A percentile compares a stretch with the other conserved stretches of the same genome.
Conservation (phyloP, 2,797 vertebrate genomes). For the Peromyscus nudipes region DNA sequence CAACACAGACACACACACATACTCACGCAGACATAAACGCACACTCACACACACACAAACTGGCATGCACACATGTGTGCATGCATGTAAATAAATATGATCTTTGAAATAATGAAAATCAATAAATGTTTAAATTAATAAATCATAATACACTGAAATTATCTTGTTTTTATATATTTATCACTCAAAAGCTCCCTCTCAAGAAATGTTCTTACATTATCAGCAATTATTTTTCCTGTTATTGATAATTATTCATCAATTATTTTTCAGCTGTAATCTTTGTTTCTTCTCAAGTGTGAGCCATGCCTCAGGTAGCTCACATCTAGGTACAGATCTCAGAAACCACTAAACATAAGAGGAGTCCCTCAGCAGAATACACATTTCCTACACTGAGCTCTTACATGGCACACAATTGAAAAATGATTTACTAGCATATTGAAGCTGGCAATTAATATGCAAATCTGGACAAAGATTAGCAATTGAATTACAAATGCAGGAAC, state of each 20-base stretch:
- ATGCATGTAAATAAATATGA: not conserved
- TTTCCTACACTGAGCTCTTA: not conserved
- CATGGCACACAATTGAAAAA: slow-evolving; percentile 34
- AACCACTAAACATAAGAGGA: not conserved
- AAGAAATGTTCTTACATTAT: not conserved
- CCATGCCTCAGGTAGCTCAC: not conserved
- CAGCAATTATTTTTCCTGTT: not conserved
- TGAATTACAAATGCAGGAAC: slow-evolving; percentile 47
- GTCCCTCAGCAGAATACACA: slow-evolving; percentile 16
- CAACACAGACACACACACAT: not conserved
- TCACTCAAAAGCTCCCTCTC: not conserved
- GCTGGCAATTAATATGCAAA: slow-evolving; percentile 30
- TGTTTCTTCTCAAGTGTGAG: not conserved
- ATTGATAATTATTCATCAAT: not conserved
- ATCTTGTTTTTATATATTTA: not conserved
- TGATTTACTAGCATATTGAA: slow-evolving; percentile 51
- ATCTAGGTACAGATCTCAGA: not conserved
- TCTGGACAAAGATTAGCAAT: slow-evolving; percentile 54
- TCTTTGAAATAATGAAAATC: not conserved
- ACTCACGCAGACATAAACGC: not conserved
- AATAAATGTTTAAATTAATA: not conserved
- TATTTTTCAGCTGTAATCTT: not conserved
- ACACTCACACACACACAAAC: not conserved
- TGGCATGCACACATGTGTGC: not conserved
- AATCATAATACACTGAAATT: slow-evolving; percentile 21